Conservation (phyloP, 1,140 invertebrate genomes). For the Portunus trituberculatus region DNA sequence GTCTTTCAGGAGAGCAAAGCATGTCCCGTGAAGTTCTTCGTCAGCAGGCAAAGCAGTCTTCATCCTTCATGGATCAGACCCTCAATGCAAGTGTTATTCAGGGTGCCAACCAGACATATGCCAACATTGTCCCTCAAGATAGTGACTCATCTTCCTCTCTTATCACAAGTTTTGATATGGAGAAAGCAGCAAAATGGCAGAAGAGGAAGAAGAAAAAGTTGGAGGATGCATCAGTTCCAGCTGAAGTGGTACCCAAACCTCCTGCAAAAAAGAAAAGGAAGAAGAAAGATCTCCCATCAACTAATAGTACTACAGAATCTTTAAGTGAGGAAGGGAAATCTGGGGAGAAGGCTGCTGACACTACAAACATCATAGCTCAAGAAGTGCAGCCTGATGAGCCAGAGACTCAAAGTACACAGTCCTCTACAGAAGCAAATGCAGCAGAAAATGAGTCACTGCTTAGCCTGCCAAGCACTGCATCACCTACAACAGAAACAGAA, state of each 20-base stretch:
- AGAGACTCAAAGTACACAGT: background rate
- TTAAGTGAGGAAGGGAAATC: background rate
- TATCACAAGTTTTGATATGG: background rate
- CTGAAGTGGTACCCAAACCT: background rate
- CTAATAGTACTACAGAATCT: background rate
- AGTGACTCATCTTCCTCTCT: background rate
- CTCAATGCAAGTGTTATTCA: background rate
- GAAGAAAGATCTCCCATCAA: background rate
- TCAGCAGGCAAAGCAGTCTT: background rate
- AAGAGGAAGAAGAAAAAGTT: background rate
- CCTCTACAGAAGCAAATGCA: background rate
- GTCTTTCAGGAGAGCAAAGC: background rate
- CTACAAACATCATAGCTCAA: background rate
- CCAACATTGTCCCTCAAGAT: background rate
- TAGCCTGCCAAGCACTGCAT: background rate
- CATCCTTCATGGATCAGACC: background rate
- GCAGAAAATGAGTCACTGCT: background rate
- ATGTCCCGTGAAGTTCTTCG: background rate
- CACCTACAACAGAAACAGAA: background rate
- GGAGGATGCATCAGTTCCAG: background rate
- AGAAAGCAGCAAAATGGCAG: background rate
- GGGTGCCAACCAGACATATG: background rate
- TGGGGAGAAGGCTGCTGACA: background rate
- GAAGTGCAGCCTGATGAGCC: background rate
- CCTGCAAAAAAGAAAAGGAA: background rate